Percentiles rank a stretch among this genome's conserved stretches.
phyloP scores from a whole-genome alignment of 92 coral and sea anemone species.

The Epizoanthus rinbou region DNA sequence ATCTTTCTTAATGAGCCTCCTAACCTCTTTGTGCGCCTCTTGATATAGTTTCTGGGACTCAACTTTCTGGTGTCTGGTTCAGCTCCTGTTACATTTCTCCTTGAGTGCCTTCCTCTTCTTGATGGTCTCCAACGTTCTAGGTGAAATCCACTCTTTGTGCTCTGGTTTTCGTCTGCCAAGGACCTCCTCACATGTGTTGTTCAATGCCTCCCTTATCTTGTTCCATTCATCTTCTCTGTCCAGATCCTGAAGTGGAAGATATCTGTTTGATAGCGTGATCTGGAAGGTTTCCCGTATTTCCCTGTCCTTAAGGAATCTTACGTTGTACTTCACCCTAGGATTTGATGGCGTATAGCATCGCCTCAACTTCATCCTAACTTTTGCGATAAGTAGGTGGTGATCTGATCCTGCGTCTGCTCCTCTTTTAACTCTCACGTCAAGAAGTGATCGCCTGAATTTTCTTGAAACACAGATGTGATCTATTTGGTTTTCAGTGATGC shows the following conservation, averaged over 20 bases:
- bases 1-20: background rate
- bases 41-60: background rate
- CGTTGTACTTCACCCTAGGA: slow-evolving; percentile 34
- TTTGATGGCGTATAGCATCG: slow-evolving; percentile 20
- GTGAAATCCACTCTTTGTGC: slow-evolving; percentile 28
- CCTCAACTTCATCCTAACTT: background rate
- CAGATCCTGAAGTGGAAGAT: too few species aligned
- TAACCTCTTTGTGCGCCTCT: slow-evolving; percentile 7
- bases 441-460: slow-evolving; percentile 14
- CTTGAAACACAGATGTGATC: background rate
- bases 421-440: slow-evolving; percentile 14
- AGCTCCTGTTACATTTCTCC: background rate
- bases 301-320: slow-evolving; percentile 15
- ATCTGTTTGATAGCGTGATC: too few species aligned
- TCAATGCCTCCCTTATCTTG: slow-evolving; percentile 2
- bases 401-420: slow-evolving; percentile 13
- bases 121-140: slow-evolving; percentile 6
- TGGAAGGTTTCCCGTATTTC: background rate
- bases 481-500: slow-evolving; percentile 9
- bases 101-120: background rate
- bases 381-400: background rate
- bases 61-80: background rate
- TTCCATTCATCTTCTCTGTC: too few species aligned
- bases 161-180: slow-evolving; percentile 8
- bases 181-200: slow-evolving; percentile 22